Percentiles rank a stretch among this genome's conserved stretches.
These are phyloP conservation scores for Martes martes DNA, from an alignment of 2,113 vertebrate genomes.

Conservation along the genomic window DNA sequence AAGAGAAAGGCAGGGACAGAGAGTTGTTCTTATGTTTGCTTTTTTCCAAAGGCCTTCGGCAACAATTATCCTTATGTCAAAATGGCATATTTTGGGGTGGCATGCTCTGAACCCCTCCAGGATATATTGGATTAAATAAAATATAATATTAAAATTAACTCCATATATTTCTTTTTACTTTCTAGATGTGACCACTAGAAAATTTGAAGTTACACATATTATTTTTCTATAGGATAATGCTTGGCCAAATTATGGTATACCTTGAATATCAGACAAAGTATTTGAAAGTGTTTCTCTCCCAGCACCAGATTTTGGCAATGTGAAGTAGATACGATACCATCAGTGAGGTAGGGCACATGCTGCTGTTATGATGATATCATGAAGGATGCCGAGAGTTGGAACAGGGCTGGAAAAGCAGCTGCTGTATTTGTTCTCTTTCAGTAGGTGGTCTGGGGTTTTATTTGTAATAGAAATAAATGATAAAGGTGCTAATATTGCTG, in stretches of 20 bases:
- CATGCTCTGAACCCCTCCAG: not conserved
- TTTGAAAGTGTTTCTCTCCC: not conserved
- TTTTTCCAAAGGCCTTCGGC: not conserved
- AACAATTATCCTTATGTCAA: not conserved
- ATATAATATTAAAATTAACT: not conserved
- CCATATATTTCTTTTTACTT: not conserved
- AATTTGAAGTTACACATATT: not conserved
- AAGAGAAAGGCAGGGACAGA: not conserved
- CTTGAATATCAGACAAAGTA: not conserved
- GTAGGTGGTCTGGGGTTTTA: not conserved
- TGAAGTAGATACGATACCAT: not conserved
- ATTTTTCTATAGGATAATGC: not conserved
- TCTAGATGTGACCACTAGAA: not conserved
- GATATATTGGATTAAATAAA: not conserved
- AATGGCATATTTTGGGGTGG: not conserved
- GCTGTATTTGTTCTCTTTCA: not conserved
- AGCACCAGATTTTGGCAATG: not conserved
- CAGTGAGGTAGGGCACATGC: not conserved
- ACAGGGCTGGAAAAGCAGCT: not conserved
- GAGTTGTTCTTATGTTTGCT: not conserved
- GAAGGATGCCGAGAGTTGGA: not conserved
- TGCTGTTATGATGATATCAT: not conserved
- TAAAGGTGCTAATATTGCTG: not conserved
- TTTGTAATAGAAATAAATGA: not conserved
- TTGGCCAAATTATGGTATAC: not conserved